Evolutionary conservation across 2,797 vertebrate genomes (phyloP), one percentile per base, ranked within the genome.

Genomic region (Cirrhinus mrigala): DNA sequence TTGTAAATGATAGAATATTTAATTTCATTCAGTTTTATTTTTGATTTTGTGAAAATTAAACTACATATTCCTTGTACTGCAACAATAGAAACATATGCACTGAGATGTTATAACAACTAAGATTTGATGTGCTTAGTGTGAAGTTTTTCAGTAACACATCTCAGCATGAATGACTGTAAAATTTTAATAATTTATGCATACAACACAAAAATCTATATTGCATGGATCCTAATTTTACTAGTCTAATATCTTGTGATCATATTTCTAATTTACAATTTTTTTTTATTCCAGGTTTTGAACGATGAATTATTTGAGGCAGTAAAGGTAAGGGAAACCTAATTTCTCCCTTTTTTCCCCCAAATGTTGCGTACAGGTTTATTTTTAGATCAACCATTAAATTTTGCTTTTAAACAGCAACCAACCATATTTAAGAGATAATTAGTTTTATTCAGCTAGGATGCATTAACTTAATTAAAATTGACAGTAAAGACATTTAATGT

Each of bases 301-400:
- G 52, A 82, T 86, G 85, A 82, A 4, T 70, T 77, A 33, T 58
- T 62, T 8, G 66, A 37, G 27, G 50, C 54, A 48, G 9, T 86
- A 46, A 82, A 86, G 79, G 85, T 82, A 12, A 77, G 79, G 1
- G 1, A 44, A 9, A 18, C 24, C 9, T 37, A 2, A 7, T 50
- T 27, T 9, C 6, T 22, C 4, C 18, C 14, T n/a, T 48, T 24
- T 15, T 3, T 3, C 12, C 33, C 6, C 12, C 33, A 37, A 68
- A 20, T 15, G n/a, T 33, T 66, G 1, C 33, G 33, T 33, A 33
- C 3, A 33, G 33, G 33, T 33, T 33, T 3, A 33, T 33, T 33
- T 33, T 33, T 33, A 33, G 33, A 2, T 3, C 33, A 33, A 33
- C 33, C 33, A 33, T n/a, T n/a, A n/a, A n/a, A n/a, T n/a, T n/a